Evolutionary conservation across 2,888 invertebrate genomes (phyloP).

Genomic region (Liopterus haemorrhoidalis): DNA sequence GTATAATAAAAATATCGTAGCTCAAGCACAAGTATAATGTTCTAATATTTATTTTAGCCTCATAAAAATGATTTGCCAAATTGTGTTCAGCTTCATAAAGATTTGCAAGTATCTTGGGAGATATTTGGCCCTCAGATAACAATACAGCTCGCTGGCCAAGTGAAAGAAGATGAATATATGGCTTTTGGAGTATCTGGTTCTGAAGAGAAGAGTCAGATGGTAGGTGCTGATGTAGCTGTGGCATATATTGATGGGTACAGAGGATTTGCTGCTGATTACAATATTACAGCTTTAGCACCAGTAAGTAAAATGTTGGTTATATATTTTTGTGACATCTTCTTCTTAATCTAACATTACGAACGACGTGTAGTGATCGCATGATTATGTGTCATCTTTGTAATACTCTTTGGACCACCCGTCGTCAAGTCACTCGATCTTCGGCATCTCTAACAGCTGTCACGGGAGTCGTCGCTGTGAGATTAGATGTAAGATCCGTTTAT

Average conservation of each 20-base stretch:
- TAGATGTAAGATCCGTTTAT: no score
- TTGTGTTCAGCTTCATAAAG: conserved; percentile 79
- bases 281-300: conserved; percentile 74
- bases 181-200: conserved; percentile 84
- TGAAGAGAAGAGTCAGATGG: conserved; percentile 64
- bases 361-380: no score
- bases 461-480: no score
- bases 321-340: conserved; percentile 1
- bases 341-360: no score
- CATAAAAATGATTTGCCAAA: conserved; percentile 67
- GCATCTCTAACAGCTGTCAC: no score
- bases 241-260: conserved; percentile 66
- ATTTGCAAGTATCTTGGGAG: conserved; percentile 82
- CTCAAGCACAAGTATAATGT: no score
- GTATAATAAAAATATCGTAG: no score
- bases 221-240: conserved; percentile 78
- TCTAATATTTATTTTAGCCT: conserved; percentile 41
- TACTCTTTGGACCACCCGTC: no score
- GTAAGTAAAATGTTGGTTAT: conserved; percentile 46
- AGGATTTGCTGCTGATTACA: conserved; percentile 76
- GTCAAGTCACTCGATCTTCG: no score
- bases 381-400: no score
- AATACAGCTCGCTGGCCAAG: conserved; percentile 73
- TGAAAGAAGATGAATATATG: conserved; percentile 73
- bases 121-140: conserved; percentile 85